Evolutionary conservation across 2,888 invertebrate species (phyloP).

Genomic region (Calameuta filiformis): DNA sequence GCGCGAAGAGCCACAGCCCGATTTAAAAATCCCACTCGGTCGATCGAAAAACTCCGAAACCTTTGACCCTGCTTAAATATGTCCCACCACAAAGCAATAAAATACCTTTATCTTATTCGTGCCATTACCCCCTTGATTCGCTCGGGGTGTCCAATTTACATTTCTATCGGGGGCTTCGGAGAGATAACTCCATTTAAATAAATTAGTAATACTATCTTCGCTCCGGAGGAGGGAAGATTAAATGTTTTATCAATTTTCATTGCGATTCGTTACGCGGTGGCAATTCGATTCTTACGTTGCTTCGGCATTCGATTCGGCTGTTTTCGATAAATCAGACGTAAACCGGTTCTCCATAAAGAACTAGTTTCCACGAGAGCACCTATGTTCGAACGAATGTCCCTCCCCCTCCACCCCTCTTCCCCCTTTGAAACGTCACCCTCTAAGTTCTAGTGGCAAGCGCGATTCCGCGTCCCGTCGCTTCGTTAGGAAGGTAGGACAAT

Average conservation of each 20-base stretch:
- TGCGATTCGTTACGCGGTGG: slow-evolving; percentile 56
- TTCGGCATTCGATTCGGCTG: too few relatives aligned
- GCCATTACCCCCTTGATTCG: slow-evolving; percentile 64
- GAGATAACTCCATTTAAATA: slow-evolving; percentile 66
- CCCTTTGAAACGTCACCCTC: too few relatives aligned
- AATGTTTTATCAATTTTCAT: slow-evolving; percentile 66
- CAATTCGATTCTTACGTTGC: not conserved
- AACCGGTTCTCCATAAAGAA: too few relatives aligned
- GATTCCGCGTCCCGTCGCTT: too few relatives aligned
- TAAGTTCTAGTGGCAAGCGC: too few relatives aligned
- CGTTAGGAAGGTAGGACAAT: slow-evolving; percentile 28
- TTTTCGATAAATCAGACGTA: too few relatives aligned
- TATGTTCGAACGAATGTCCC: too few relatives aligned
- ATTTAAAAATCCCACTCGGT: too few relatives aligned
- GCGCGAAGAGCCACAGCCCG: too few relatives aligned
- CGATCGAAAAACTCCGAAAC: slow-evolving; percentile 15
- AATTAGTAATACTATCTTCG: slow-evolving; percentile 65
- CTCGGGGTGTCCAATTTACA: slow-evolving; percentile 61
- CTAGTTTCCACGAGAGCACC: too few relatives aligned
- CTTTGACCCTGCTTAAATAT: slow-evolving; percentile 57
- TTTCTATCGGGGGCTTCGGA: slow-evolving; percentile 64
- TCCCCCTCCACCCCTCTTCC: too few relatives aligned
- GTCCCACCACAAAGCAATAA: slow-evolving; percentile 55
- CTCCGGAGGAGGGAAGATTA: slow-evolving; percentile 47
- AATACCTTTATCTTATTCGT: slow-evolving; percentile 65